Base-by-base conservation (phyloP, 2,113 vertebrate species). In the Mustela nigripes region DNA sequence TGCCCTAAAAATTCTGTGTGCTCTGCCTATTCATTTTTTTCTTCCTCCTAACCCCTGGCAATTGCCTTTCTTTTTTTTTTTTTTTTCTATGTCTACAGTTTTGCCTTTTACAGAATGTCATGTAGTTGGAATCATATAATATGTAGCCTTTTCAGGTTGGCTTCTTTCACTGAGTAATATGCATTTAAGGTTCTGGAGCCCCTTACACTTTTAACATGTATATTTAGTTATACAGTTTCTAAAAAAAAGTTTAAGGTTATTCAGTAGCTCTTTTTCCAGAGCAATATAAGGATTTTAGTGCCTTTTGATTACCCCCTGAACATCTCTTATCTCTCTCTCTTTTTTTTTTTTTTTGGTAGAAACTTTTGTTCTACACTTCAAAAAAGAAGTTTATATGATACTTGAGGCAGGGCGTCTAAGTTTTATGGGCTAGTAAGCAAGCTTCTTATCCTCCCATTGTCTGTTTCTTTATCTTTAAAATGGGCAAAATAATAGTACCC, bases 381-480 rank as follows among this genome's bases (percentile, higher is more conserved):
- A n/a, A 56, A 89, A 71, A 82, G 7, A 42, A 56, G n/a, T 89
- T 95, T 92, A 33, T 36, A 21, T 88, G 18, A 62, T 78, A 92
- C 18, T 62, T 78, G 42, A 83, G 50, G 9, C 31, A 53, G 2
- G 39, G 50, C 71, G n/a, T 89, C 69, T 63, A 69, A 18, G 62
- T 18, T 60, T 87, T 74, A 19, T 31, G 10, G 53, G 58, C 19
- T 62, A 69, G 50, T 88, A 62, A 58, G 76, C 84, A 89, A 90
- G 28, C 78, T 78, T 39, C 28, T 89, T 83, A 83, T 22, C n/a
- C 24, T 92, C 60, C 11, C 21, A 48, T 11, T 63, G 36, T 84
- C 79, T 87, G 82, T 28, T 53, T 95, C 71, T 62, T 79, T 4
- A 1, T 45, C 62, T 56, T 95, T 89, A 89, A 84, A 89, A 92